Evolutionary conservation across 2,888 invertebrate genomes (phyloP), one percentile per base, ranked within the genome.

Genomic region (Cataglyphis rosenhaueri): DNA sequence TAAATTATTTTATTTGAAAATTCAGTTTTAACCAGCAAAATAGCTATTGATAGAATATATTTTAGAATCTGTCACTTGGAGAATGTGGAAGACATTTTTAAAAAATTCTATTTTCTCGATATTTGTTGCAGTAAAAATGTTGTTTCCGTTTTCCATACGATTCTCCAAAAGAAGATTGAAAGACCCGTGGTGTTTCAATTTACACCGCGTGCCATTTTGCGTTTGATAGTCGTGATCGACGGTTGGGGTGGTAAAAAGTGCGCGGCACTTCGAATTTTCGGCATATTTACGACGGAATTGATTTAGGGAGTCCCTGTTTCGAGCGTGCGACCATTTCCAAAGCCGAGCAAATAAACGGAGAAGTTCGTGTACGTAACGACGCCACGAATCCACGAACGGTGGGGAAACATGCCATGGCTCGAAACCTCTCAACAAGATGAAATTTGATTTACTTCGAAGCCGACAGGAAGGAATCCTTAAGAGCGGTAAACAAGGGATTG

Each of bases 271-370:
- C 6, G 76, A 21, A 21, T 82, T 85, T 87, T 85, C 81, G 82
- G 76, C 65, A 70, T 83, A 84, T 87, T 89, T 86, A 85, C 83
- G 84, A 82, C 82, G 76, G 81, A 88, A 88, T 89, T 88, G 89
- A 89, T 89, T 89, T 86, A 88, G 85, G 62, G 83, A 78, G 75
- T 73, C 59, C 74, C 68, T 18, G 38, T 52, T 73, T 41, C 29
- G 78, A 9, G 10, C 12, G 57, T n/a, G 21, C n/a, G 59, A 38
- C 65, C 86, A 84, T 85, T 89, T 88, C 87, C 87, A 89, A 88
- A 89, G 87, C 89, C 85, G 61, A 83, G 87, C 85, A 86, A 89
- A 89, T 88, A 89, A 88, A 85, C 85, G 85, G 62, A 81, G 81
- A 57, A 85, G 87, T 78, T 52, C 73, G 84, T 73, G 78, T 76